Percentiles rank a stretch among this genome's conserved stretches.
phyloP scores from a whole-genome alignment of 2,797 vertebrate species.

The Thamnophis elegans region DNA sequence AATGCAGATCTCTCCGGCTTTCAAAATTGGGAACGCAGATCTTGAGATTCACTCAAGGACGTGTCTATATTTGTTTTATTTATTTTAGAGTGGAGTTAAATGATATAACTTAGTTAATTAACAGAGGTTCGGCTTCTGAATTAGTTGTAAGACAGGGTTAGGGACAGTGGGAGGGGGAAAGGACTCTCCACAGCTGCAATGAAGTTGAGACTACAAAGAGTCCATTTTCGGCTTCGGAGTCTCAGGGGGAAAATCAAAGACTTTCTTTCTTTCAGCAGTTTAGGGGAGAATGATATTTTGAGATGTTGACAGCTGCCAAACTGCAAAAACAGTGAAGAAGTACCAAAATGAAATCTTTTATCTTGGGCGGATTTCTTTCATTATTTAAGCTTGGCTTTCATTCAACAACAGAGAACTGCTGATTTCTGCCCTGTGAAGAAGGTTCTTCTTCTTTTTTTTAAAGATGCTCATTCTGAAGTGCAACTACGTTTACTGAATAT shows the following conservation, averaged over 20 bases:
- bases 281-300: conserved; percentile 73
- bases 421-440: conserved; percentile 36
- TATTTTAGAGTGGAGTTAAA: conserved; percentile 65
- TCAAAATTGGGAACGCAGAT: conserved; percentile 55
- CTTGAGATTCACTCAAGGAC: conserved; percentile 45
- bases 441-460: neutral
- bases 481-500: rapidly evolving
- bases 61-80: conserved; percentile 36
- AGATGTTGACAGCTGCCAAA: conserved; percentile 76
- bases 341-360: conserved; percentile 60
- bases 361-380: conserved; percentile 55
- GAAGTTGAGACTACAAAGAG: conserved; percentile 70
- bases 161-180: neutral
- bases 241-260: conserved; percentile 71
- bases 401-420: conserved; percentile 23
- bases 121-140: conserved; percentile 63
- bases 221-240: conserved; percentile 70
- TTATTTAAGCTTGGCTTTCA: conserved; percentile 50
- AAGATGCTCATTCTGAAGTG: neutral
- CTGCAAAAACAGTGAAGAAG: conserved; percentile 65
- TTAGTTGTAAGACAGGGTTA: conserved; percentile 47
- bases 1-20: conserved; percentile 52
- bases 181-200: conserved; percentile 59
- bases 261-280: conserved; percentile 74
- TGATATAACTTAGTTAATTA: conserved; percentile 69